These are phyloP conservation scores for Camponotus pennsylvanicus DNA, from an alignment of 1,140 invertebrate genomes.

Conservation along the genomic window DNA sequence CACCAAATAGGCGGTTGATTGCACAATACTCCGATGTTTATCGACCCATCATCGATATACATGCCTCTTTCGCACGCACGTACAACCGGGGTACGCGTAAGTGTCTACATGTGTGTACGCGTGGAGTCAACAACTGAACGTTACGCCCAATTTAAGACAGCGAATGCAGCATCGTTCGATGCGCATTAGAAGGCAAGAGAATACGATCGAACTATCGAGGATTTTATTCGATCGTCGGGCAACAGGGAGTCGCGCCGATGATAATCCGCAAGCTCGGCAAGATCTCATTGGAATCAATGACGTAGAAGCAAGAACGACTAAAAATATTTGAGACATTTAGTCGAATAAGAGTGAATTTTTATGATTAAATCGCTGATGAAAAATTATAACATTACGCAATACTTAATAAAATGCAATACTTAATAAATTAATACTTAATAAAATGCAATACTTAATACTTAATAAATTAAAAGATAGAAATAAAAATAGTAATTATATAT, in stretches of 20 bases:
- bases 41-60: conserved; percentile 83
- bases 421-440: too few relatives aligned
- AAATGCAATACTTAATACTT: too few relatives aligned
- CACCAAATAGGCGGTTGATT: conserved; percentile 85
- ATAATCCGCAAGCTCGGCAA: conserved; percentile 38
- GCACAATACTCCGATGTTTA: conserved; percentile 85
- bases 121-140: conserved; percentile 83
- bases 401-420: too few relatives aligned
- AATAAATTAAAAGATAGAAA: neutral
- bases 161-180: conserved; percentile 78
- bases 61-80: conserved; percentile 69
- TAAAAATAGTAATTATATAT: too few relatives aligned
- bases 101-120: conserved; percentile 62
- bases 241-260: conserved; percentile 28
- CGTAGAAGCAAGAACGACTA: conserved; percentile 48
- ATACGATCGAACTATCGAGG: conserved; percentile 70
- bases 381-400: too few relatives aligned
- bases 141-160: conserved; percentile 84
- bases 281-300: conserved; percentile 32
- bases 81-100: conserved; percentile 15
- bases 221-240: conserved; percentile 69
- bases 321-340: conserved; percentile 28
- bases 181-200: conserved; percentile 77
- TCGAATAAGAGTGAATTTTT: conserved; percentile 7
- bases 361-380: neutral